These are phyloP conservation scores for Cromileptes altivelis DNA, from an alignment of 2,113 vertebrate species.

Conservation along the genomic window DNA sequence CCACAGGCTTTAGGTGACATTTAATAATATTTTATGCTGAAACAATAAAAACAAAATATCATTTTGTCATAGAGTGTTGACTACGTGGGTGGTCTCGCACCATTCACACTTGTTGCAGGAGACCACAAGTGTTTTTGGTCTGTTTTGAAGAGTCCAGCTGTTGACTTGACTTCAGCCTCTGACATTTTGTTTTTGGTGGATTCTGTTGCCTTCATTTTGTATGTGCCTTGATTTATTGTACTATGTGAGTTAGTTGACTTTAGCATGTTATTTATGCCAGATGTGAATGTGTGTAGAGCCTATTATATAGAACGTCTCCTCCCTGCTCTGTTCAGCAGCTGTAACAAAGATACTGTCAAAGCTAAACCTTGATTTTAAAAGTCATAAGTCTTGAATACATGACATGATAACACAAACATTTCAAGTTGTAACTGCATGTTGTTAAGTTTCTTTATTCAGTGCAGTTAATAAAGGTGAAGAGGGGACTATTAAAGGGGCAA, in stretches of 20 bases:
- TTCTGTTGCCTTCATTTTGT: neutral
- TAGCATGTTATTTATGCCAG: neutral
- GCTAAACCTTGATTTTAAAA: conserved; percentile 7
- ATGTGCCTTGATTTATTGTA: conserved; percentile 9
- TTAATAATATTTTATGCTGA: conserved; percentile 13
- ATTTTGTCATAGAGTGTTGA: conserved; percentile 4
- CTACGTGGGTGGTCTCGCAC: conserved; percentile 55
- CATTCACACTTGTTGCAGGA: conserved; percentile 46
- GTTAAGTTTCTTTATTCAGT: neutral
- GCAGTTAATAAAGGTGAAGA: neutral
- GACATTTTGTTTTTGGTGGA: conserved; percentile 5
- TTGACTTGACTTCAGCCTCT: neutral
- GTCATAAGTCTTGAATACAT: neutral
- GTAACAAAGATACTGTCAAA: neutral
- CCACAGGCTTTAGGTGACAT: neutral
- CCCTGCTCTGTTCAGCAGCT: neutral
- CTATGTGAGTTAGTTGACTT: neutral
- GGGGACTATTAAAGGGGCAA: neutral
- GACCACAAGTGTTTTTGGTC: conserved; percentile 34
- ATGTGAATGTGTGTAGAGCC: conserved; percentile 5
- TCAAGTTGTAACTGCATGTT: neutral
- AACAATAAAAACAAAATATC: conserved; percentile 17
- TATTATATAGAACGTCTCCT: neutral
- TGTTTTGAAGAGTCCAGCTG: conserved; percentile 49
- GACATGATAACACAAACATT: neutral